Base-by-base conservation (phyloP, 2,797 vertebrate genomes). In the Centroberyx gerrardi region DNA sequence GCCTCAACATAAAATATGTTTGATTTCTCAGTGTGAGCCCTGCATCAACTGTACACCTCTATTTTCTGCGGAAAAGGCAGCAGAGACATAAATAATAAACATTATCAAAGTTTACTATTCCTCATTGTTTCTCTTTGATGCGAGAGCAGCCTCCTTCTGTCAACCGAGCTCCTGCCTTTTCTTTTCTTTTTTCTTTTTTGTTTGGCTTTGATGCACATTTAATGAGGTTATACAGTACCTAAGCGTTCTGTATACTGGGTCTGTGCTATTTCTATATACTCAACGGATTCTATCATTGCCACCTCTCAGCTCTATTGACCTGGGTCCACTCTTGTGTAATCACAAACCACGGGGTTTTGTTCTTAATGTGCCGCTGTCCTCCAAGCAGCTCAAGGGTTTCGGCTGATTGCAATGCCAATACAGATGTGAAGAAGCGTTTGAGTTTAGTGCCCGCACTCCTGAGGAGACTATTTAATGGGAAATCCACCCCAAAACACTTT, bases 201-300 rank as follows among this genome's bases (percentile, higher is more conserved):
- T 44, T 55, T 9, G 53, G 67, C 87, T 90, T 84, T 85, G 78
- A 89, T 90, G 76, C 81, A 82, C 77, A 70, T 85, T 90, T 88
- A 89, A 87, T 72, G 2, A 82, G 83, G 76, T 82, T 72, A 59
- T 17, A 61, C 22, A 22, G 22, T 22, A 22, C 74, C 27, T 46
- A 33, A 40, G 65, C 36, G 13, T 48, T 77, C 48, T 14, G 53
- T 15, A 22, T 63, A 66, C 73, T 65, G 60, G 74, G 64, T 59
- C 60, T 49, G 9, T 64, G 62, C 29, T 54, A 38, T 60, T n/a
- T 44, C 31, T 33, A 58, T 76, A 29, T 73, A 42, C 58, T 79
- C 48, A 2, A 27, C 60, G 68, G 74, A 55, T 78, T 78, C 78
- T 65, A 59, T 58, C 59, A 42, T 10, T 42, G 67, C 68, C 59